Percentiles rank a stretch among this genome's conserved stretches.
Evolutionary conservation across 2,888 invertebrate genomes (phyloP).

Genomic region (Drosophila yooni): DNA sequence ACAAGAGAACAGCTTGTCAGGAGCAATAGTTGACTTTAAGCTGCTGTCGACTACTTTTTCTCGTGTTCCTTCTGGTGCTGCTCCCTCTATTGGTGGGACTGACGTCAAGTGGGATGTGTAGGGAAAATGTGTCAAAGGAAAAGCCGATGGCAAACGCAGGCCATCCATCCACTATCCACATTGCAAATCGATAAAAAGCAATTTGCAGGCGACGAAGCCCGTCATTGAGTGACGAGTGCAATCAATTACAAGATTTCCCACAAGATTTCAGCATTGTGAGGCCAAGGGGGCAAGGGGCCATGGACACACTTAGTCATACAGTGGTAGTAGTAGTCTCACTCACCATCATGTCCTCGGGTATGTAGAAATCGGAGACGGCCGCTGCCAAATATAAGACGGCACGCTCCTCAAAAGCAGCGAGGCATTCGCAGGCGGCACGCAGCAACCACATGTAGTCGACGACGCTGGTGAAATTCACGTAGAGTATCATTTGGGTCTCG

Average conservation of each 20-base stretch:
- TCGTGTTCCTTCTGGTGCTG: constrained; percentile 8
- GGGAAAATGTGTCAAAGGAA: constrained; percentile 55
- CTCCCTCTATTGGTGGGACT: constrained; percentile 24
- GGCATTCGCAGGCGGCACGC: constrained; percentile 91
- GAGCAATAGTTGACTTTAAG: constrained; percentile 40
- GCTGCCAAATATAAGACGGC: constrained; percentile 98
- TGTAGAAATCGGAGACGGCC: constrained; percentile 99
- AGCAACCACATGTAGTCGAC: constrained; percentile 97
- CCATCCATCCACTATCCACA: constrained; percentile 46
- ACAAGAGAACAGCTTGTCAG: constrained; percentile 26
- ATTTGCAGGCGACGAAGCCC: constrained; percentile 63
- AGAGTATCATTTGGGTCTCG: constrained; percentile 89
- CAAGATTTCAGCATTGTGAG: constrained; percentile 30
- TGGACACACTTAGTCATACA: background rate
- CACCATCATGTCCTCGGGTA: constrained; percentile 96
- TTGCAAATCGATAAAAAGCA: constrained; percentile 75
- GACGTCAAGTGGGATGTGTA: constrained; percentile 64
- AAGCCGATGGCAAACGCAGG: constrained; percentile 33
- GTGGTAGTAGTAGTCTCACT: constrained; percentile 59
- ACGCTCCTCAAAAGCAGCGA: constrained; percentile 88
- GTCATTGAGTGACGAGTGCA: constrained; percentile 69
- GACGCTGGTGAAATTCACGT: constrained; percentile 93
- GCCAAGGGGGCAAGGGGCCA: background rate
- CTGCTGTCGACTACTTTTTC: constrained; percentile 28
- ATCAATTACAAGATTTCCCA: constrained; percentile 80